Percentiles rank a stretch among this genome's conserved stretches.
These are phyloP conservation scores for Linnaemya tessellans DNA, from an alignment of 2,888 invertebrate genomes.

Conservation along the genomic window DNA sequence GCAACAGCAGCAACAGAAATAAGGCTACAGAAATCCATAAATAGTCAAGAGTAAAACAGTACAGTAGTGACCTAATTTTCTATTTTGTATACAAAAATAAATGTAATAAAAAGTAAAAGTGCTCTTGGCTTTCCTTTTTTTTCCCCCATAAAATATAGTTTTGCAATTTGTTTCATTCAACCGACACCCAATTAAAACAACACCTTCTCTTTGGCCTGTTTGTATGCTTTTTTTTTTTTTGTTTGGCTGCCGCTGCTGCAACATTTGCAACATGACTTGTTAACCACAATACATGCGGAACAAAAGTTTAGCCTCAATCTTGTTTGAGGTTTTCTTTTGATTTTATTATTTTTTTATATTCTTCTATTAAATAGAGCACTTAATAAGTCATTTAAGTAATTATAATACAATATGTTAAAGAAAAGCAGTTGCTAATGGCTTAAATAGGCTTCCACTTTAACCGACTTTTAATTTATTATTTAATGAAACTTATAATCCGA, in stretches of 20 bases:
- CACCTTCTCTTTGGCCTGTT: slow-evolving; percentile 43
- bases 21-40: slow-evolving; percentile 58
- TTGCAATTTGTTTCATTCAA: slow-evolving; percentile 31
- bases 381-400: slow-evolving; percentile 70
- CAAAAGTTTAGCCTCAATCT: slow-evolving; percentile 7
- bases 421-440: background rate
- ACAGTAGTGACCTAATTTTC: slow-evolving; percentile 46
- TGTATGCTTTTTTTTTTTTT: background rate
- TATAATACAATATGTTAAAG: slow-evolving; percentile 44
- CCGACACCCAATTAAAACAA: slow-evolving; percentile 56
- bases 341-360: background rate
- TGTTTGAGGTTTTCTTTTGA: background rate
- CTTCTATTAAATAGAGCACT: slow-evolving; percentile 50
- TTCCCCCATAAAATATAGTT: background rate
- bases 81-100: slow-evolving; percentile 10
- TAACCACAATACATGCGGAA: slow-evolving; percentile 24
- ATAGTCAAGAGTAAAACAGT: slow-evolving; percentile 22
- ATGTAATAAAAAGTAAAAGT: slow-evolving; percentile 62
- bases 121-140: slow-evolving; percentile 17
- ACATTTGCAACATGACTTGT: slow-evolving; percentile 39
- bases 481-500: background rate
- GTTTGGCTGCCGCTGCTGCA: slow-evolving; percentile 1
- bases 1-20: slow-evolving; percentile 20
- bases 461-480: background rate
- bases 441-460: background rate